These are phyloP conservation scores for Drosophila busckii DNA, from an alignment of 1,140 invertebrate species.

Conservation along the genomic window DNA sequence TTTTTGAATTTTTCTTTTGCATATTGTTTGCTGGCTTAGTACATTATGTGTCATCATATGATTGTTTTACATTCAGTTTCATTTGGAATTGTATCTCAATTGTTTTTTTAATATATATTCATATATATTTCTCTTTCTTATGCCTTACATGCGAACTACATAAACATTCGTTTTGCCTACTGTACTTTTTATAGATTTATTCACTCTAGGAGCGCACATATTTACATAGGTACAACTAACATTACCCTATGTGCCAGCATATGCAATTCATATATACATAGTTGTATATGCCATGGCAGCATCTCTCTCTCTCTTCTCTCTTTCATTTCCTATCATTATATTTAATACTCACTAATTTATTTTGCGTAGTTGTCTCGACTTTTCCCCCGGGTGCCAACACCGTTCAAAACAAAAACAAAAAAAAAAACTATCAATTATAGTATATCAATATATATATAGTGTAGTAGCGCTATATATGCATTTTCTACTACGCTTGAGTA, in stretches of 20 bases:
- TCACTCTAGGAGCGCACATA: constrained; percentile 16
- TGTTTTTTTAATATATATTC: not conserved
- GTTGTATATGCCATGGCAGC: no score
- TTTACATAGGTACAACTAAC: constrained; percentile 40
- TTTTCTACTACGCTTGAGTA: no score
- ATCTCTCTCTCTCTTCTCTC: not conserved
- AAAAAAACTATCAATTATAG: constrained; percentile 7
- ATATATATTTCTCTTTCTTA: constrained; percentile 3
- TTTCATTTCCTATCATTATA: constrained; percentile 19
- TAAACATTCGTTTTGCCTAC: no score
- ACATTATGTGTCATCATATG: constrained; percentile 68
- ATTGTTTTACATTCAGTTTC: constrained; percentile 70
- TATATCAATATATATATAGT: not conserved
- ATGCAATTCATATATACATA: no score
- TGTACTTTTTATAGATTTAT: constrained; percentile 35
- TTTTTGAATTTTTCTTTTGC: constrained; percentile 12
- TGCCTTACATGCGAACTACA: no score
- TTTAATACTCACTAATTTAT: constrained; percentile 58
- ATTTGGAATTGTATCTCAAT: constrained; percentile 23
- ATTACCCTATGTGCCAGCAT: no score
- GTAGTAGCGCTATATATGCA: no score
- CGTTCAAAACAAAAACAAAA: constrained; percentile 22
- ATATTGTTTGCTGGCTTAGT: constrained; percentile 23
- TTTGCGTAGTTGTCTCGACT: constrained; percentile 71
- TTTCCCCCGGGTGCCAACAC: constrained; percentile 45